Evolutionary conservation across 2,113 vertebrate species (phyloP).

Genomic region (Mesocricetus auratus): DNA sequence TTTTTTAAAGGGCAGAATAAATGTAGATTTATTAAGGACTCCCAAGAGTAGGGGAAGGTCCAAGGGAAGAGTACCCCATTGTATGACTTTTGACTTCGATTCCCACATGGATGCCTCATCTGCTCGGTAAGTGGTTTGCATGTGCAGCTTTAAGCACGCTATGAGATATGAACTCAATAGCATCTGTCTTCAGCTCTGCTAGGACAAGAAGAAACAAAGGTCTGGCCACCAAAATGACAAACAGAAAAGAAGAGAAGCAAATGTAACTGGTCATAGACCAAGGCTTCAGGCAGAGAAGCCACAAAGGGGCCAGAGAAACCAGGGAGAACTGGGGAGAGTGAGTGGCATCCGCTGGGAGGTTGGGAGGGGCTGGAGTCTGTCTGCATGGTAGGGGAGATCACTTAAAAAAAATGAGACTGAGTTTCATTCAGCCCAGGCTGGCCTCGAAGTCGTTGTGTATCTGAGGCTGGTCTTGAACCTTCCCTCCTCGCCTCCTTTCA

Average conservation of each 20-base stretch:
- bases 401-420: background rate
- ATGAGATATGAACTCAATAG: background rate
- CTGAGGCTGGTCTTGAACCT: background rate
- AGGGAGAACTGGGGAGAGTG: background rate
- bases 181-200: slow-evolving; percentile 3
- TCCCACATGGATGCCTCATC: no score
- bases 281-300: background rate
- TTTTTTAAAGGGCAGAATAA: background rate
- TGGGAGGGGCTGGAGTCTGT: background rate
- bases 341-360: background rate
- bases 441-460: background rate
- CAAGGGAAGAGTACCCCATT: background rate
- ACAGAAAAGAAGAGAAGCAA: background rate
- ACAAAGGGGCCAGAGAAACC: background rate
- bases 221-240: background rate
- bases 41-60: background rate
- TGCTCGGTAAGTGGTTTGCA: background rate
- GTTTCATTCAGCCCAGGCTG: background rate
- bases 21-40: background rate
- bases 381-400: background rate
- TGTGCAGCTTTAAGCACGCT: background rate
- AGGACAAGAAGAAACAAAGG: background rate
- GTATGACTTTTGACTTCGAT: background rate
- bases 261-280: background rate
- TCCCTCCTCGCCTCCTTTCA: background rate